Percentiles rank a stretch among this genome's conserved stretches.
Conservation (phyloP, 2,888 invertebrate genomes). For the Rhyacophila evoluta region DNA sequence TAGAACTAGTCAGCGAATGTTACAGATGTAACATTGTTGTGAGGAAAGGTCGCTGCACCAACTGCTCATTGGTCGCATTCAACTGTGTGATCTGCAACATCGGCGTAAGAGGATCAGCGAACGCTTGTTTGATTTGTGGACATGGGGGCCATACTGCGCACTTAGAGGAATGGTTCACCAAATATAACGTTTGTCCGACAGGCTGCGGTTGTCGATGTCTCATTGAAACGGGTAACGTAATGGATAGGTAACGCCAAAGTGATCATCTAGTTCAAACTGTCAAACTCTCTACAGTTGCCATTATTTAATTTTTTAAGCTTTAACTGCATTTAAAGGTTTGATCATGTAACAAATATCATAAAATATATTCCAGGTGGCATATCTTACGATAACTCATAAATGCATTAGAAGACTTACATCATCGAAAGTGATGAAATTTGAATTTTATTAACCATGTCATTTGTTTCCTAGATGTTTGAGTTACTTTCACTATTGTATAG, state of each 20-base stretch:
- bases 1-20: slow-evolving; percentile 82
- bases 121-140: slow-evolving; percentile 89
- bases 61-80: slow-evolving; percentile 81
- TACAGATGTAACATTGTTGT: slow-evolving; percentile 76
- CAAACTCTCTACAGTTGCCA: background rate
- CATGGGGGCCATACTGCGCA: slow-evolving; percentile 94
- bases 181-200: slow-evolving; percentile 84
- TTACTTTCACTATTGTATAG: no score
- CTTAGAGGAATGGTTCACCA: slow-evolving; percentile 81
- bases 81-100: slow-evolving; percentile 88
- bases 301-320: no score
- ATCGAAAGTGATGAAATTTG: no score
- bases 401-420: no score
- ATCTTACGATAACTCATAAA: no score
- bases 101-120: slow-evolving; percentile 86
- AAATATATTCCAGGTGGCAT: no score
- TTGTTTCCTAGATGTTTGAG: no score
- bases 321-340: no score
- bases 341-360: no score
- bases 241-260: slow-evolving; percentile 57
- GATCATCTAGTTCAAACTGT: background rate
- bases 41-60: slow-evolving; percentile 77
- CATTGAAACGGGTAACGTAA: slow-evolving; percentile 73
- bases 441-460: no score
- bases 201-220: slow-evolving; percentile 94